Conservation (phyloP, 2,888 invertebrate species). For the Rapana venosa region DNA sequence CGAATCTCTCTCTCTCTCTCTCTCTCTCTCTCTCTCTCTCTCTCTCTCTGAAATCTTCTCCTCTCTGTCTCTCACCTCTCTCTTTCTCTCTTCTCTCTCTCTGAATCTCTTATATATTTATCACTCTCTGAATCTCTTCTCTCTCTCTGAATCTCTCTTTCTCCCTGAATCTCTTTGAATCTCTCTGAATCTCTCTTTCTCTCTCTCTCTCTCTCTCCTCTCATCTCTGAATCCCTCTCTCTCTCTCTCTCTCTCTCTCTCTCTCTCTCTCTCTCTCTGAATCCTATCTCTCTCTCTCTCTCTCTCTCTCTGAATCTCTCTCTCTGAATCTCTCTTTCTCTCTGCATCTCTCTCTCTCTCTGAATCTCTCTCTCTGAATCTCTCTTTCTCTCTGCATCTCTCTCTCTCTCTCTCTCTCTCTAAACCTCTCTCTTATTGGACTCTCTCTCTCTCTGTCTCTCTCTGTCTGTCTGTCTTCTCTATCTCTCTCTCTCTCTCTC, state of each 20-base stretch:
- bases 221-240: no score
- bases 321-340: no score
- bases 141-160: no score
- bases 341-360: conserved; percentile 1
- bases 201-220: neutral
- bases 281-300: conserved; percentile 1
- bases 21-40: conserved; percentile 1
- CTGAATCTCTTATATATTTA: no score
- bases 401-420: conserved; percentile 1
- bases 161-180: neutral
- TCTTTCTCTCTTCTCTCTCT: neutral
- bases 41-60: neutral
- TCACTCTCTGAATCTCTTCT: no score
- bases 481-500: no score
- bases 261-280: neutral
- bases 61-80: neutral
- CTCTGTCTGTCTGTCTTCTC: no score
- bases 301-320: neutral
- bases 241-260: neutral
- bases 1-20: neutral
- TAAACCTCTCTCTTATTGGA: no score
- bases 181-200: neutral
- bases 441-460: no score
- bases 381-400: neutral
- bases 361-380: neutral